A percentile compares a stretch with the other conserved stretches of the same genome.
Conservation (phyloP, 2,888 invertebrate genomes). For the Tetropium fuscum region DNA sequence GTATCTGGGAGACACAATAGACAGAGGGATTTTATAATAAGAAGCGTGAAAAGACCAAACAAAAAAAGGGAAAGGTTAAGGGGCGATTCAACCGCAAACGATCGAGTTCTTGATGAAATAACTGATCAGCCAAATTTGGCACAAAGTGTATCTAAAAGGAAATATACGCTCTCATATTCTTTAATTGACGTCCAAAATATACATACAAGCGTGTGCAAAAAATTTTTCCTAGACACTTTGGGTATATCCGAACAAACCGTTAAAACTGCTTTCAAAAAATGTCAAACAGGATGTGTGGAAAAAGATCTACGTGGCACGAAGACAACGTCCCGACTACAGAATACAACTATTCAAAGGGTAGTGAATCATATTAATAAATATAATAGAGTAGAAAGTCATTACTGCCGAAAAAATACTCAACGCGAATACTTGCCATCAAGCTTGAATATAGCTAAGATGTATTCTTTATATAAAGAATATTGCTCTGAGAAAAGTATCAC, state of each 20-base stretch:
- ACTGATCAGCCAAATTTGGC: background rate
- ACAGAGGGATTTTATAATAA: background rate
- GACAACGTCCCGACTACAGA: background rate
- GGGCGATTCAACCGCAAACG: background rate
- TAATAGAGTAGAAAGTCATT: background rate
- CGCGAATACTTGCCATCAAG: slow-evolving; percentile 22
- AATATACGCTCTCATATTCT: background rate
- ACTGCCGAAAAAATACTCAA: slow-evolving; percentile 9
- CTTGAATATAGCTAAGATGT: slow-evolving; percentile 27
- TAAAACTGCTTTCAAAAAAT: background rate
- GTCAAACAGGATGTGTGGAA: too few species aligned
- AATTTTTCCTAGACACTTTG: background rate
- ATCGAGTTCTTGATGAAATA: background rate
- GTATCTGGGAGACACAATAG: too few species aligned
- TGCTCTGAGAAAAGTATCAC: background rate
- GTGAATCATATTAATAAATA: slow-evolving; percentile 10
- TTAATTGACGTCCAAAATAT: background rate
- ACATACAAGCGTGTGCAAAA: background rate
- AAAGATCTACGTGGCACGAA: too few species aligned
- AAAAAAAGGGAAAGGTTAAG: slow-evolving; percentile 1
- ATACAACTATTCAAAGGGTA: background rate
- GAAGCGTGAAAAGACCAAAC: background rate
- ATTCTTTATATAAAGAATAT: background rate
- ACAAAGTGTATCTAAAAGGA: background rate
- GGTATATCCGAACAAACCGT: background rate